Percentiles rank a stretch among this genome's conserved stretches.
Evolutionary conservation across 2,888 invertebrate genomes (phyloP).

Genomic region (Cyrtodaria siliqua): DNA sequence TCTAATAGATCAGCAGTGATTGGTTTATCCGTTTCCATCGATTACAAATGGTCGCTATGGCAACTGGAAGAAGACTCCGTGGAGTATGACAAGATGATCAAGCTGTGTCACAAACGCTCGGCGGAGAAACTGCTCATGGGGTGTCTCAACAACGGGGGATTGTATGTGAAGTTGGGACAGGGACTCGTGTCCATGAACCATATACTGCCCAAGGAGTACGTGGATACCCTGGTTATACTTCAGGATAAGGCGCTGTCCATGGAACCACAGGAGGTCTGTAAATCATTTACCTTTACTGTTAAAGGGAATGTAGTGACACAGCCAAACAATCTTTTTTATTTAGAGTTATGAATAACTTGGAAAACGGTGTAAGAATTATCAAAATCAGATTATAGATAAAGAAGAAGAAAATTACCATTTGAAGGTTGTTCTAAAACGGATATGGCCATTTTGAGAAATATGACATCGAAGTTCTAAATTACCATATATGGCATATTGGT

Average conservation of each 20-base stretch:
- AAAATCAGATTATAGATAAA: too few species aligned
- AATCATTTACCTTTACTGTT: too few species aligned
- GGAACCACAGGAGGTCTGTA: constrained; percentile 83
- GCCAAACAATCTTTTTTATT: too few species aligned
- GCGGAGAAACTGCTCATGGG: constrained; percentile 89
- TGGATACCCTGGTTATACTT: constrained; percentile 87
- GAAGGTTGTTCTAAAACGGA: too few species aligned
- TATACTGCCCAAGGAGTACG: constrained; percentile 91
- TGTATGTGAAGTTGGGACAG: constrained; percentile 92
- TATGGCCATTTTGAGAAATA: too few species aligned
- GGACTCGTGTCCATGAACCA: constrained; percentile 92
- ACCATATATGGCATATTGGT: too few species aligned
- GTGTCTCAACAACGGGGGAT: constrained; percentile 91
- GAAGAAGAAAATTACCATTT: too few species aligned
- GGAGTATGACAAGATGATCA: constrained; percentile 87
- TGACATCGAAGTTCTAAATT: too few species aligned
- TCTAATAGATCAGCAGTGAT: constrained; percentile 85
- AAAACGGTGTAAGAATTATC: too few species aligned
- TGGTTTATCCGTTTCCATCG: constrained; percentile 88
- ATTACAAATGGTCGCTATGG: constrained; percentile 88
- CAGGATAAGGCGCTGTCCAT: constrained; percentile 86
- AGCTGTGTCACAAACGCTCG: constrained; percentile 88
- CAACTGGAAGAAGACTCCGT: constrained; percentile 87
- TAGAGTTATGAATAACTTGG: too few species aligned
- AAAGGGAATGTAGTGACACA: too few species aligned